Percentiles rank a stretch among this genome's conserved stretches.
These are phyloP conservation scores for Netelia virgata DNA, from an alignment of 2,888 invertebrate species.

Conservation along the genomic window DNA sequence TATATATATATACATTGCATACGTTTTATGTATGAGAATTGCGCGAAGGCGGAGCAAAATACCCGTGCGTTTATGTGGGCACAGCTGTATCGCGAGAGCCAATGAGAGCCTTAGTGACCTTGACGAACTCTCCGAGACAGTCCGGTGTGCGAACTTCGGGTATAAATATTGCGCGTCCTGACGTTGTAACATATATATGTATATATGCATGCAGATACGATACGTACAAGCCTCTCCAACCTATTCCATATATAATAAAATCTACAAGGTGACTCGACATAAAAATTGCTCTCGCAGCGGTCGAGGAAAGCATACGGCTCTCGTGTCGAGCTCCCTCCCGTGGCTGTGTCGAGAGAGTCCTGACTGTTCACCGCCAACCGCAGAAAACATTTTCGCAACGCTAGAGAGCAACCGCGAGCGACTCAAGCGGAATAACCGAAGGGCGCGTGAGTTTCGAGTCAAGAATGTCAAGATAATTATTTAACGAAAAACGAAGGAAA, in stretches of 20 bases:
- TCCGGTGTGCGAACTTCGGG: slow-evolving; percentile 31
- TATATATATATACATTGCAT: background rate
- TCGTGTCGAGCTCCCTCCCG: background rate
- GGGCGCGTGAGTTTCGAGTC: background rate
- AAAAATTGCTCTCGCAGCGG: background rate
- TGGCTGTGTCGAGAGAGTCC: background rate
- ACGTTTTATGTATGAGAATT: slow-evolving; percentile 25
- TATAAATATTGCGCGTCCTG: slow-evolving; percentile 19
- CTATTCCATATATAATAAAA: slow-evolving; percentile 5
- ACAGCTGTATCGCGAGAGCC: slow-evolving; percentile 75
- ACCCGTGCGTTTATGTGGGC: slow-evolving; percentile 62
- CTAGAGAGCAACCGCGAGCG: background rate
- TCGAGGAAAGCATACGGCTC: background rate
- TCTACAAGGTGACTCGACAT: slow-evolving; percentile 1
- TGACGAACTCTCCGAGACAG: slow-evolving; percentile 69
- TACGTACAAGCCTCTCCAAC: background rate
- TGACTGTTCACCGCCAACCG: background rate
- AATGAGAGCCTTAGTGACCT: slow-evolving; percentile 78
- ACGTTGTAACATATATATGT: background rate
- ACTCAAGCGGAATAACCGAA: background rate
- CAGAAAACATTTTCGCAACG: slow-evolving; percentile 4
- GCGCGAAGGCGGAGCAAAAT: slow-evolving; percentile 45
- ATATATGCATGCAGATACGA: background rate
- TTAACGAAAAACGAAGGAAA: too few relatives aligned
- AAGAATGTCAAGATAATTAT: too few relatives aligned